Percentiles rank a stretch among this genome's conserved stretches.
phyloP scores from a whole-genome alignment of 2,888 invertebrate species.

The Xestia sexstrigata region DNA sequence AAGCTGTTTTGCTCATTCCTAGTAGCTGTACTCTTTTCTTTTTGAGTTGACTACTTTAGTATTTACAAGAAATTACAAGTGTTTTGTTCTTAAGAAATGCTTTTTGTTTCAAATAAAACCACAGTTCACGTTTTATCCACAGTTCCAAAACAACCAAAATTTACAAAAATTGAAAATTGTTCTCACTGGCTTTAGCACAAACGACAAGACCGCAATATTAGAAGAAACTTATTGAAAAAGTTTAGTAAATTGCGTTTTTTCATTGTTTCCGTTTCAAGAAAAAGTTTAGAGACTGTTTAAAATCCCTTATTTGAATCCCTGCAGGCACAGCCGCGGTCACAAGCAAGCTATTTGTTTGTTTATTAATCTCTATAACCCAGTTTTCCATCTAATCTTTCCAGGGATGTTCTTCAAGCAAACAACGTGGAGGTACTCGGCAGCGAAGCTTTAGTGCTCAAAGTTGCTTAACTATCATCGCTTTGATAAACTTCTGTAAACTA shows the following conservation, averaged over 20 bases:
- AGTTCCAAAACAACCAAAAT: too few relatives aligned
- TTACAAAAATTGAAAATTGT: neutral
- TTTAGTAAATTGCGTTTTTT: too few relatives aligned
- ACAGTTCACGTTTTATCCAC: too few relatives aligned
- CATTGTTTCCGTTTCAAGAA: too few relatives aligned
- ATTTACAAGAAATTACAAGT: neutral
- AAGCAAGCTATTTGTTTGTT: slow-evolving; percentile 20
- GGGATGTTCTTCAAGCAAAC: slow-evolving; percentile 78
- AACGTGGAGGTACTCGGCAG: slow-evolving; percentile 77
- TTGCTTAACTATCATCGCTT: slow-evolving; percentile 60
- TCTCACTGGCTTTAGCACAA: neutral
- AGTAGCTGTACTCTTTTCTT: neutral
- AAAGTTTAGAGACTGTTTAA: too few relatives aligned
- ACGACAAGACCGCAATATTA: too few relatives aligned
- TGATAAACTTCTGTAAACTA: slow-evolving; percentile 46
- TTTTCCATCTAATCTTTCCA: slow-evolving; percentile 74
- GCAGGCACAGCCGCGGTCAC: neutral
- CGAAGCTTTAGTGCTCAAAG: slow-evolving; percentile 85
- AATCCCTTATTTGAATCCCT: too few relatives aligned
- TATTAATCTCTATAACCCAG: slow-evolving; percentile 33
- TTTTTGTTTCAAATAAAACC: too few relatives aligned
- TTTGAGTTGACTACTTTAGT: neutral
- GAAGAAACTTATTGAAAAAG: too few relatives aligned
- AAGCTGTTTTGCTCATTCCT: too few relatives aligned
- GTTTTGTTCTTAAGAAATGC: too few relatives aligned